Conservation (phyloP, 1,140 invertebrate species). For the Sweltsa coloradensis region DNA sequence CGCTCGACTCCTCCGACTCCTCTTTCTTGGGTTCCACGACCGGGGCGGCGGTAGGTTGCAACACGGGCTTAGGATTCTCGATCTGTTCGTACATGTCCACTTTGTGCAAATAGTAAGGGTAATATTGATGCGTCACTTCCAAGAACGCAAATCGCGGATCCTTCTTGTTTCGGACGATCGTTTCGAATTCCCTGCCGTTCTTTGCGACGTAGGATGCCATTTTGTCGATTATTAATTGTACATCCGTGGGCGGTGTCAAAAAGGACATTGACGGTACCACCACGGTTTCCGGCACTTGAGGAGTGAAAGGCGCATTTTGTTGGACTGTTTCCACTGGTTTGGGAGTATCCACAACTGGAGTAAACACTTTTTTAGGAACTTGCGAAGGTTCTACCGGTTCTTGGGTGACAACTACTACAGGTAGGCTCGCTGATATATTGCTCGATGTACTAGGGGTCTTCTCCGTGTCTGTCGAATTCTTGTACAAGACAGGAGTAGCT, state of each 20-base stretch:
- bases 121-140: slow-evolving; percentile 53
- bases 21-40: background rate
- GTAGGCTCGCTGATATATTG: too few relatives aligned
- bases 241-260: slow-evolving; percentile 62
- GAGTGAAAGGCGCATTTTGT: too few relatives aligned
- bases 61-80: background rate
- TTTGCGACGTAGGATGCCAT: slow-evolving; percentile 91
- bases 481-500: too few relatives aligned
- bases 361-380: too few relatives aligned
- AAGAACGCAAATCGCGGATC: slow-evolving; percentile 77
- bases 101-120: slow-evolving; percentile 62
- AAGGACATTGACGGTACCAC: too few relatives aligned
- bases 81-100: slow-evolving; percentile 21
- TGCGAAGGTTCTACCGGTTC: too few relatives aligned
- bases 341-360: too few relatives aligned
- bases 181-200: slow-evolving; percentile 87
- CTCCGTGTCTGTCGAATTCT: too few relatives aligned
- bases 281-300: too few relatives aligned
- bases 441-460: too few relatives aligned
- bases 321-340: too few relatives aligned
- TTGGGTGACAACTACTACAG: too few relatives aligned
- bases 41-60: background rate
- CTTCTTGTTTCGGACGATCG: slow-evolving; percentile 72
- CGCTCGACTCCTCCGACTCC: background rate
- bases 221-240: slow-evolving; percentile 84